phyloP scores from a whole-genome alignment of 1,140 invertebrate genomes.

The Schlechtendalia chinensis region DNA sequence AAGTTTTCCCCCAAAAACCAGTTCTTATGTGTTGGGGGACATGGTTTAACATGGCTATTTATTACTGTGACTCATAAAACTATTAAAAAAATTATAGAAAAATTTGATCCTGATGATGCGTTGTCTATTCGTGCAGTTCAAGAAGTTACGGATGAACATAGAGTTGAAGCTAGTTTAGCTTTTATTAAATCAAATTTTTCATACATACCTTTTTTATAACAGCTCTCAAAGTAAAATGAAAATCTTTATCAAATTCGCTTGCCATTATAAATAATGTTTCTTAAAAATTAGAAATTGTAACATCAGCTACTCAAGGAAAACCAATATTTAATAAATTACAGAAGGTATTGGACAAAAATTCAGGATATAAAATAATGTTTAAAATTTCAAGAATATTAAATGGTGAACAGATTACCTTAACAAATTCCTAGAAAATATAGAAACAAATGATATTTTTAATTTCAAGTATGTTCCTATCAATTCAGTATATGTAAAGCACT shows the following conservation, averaged over 20 bases:
- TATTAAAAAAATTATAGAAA: slow-evolving; percentile 9
- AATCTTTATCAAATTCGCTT: background rate
- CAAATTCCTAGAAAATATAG: no score
- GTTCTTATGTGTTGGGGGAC: background rate
- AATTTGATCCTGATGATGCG: background rate
- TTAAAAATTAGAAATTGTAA: no score
- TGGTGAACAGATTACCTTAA: no score
- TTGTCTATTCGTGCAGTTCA: background rate
- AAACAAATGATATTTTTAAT: no score
- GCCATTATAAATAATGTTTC: background rate
- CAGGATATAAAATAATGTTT: background rate
- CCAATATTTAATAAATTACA: background rate
- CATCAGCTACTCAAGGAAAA: background rate
- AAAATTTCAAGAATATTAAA: background rate
- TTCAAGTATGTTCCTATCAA: no score
- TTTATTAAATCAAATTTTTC: background rate
- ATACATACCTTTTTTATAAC: background rate
- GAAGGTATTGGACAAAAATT: background rate
- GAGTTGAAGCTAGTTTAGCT: background rate
- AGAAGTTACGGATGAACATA: background rate
- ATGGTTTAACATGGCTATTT: background rate
- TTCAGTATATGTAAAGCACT: no score
- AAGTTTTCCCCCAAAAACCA: no score
- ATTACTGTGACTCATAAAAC: background rate
- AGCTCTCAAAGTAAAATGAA: background rate